These are phyloP conservation scores for Electrophaes corylata DNA, from an alignment of 2,888 invertebrate species.

Conservation along the genomic window DNA sequence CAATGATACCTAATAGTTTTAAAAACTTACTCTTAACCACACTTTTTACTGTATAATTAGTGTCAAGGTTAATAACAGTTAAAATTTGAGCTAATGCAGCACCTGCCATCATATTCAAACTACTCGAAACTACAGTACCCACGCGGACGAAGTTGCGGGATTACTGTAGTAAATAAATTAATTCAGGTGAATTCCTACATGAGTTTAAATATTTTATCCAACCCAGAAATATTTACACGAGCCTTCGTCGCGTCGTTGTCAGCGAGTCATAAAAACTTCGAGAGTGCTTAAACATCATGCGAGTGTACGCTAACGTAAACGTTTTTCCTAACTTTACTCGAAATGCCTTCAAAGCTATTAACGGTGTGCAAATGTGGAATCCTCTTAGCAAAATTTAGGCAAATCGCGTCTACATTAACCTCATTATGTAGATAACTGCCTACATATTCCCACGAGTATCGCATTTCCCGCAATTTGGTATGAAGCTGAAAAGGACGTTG, in stretches of 20 bases:
- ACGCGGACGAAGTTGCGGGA: no score
- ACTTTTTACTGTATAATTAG: no score
- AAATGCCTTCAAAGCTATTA: constrained; percentile 49
- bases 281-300: constrained; percentile 14
- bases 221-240: constrained; percentile 37
- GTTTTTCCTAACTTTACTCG: constrained; percentile 48
- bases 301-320: constrained; percentile 41
- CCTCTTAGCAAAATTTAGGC: constrained; percentile 45
- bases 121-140: no score
- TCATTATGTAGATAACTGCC: constrained; percentile 29
- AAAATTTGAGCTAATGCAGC: no score
- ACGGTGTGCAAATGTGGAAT: constrained; percentile 53
- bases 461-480: constrained; percentile 29
- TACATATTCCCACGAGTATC: constrained; percentile 29
- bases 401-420: constrained; percentile 43
- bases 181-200: neutral
- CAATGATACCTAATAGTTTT: no score
- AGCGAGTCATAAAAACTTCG: constrained; percentile 47
- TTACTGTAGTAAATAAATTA: no score
- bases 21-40: no score
- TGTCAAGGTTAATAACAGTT: no score
- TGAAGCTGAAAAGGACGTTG: constrained; percentile 50
- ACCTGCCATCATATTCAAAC: no score
- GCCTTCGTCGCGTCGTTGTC: constrained; percentile 23
- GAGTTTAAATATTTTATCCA: constrained; percentile 5